These are phyloP conservation scores for Cryptophagus acutangulus DNA, from an alignment of 2,888 invertebrate species.

Conservation along the genomic window DNA sequence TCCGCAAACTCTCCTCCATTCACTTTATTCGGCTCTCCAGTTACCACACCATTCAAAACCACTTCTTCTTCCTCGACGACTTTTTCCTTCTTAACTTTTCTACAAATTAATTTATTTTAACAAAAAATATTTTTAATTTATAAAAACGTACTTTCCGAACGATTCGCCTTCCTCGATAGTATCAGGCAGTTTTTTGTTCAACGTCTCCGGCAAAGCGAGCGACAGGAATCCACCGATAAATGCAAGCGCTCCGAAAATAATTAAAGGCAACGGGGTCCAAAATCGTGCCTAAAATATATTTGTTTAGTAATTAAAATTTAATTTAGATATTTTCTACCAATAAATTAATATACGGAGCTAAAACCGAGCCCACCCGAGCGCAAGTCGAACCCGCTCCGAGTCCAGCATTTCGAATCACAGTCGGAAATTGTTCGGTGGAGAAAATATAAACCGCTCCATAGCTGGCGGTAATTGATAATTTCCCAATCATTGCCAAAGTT, in stretches of 20 bases:
- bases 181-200: conserved; percentile 61
- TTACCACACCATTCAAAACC: too few relatives aligned
- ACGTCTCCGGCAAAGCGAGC: conserved; percentile 61
- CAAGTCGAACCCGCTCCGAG: conserved; percentile 60
- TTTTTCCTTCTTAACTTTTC: too few relatives aligned
- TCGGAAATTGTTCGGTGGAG: conserved; percentile 71
- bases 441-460: conserved; percentile 71
- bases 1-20: too few relatives aligned
- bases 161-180: conserved; percentile 60
- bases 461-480: conserved; percentile 67
- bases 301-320: conserved; percentile 2
- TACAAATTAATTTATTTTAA: too few relatives aligned
- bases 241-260: conserved; percentile 56
- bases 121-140: too few relatives aligned
- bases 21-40: too few relatives aligned
- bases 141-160: conserved; percentile 57
- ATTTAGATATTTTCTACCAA: conserved; percentile 44
- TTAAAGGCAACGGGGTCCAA: conserved; percentile 56
- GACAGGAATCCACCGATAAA: conserved; percentile 55
- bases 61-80: too few relatives aligned
- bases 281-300: conserved; percentile 49
- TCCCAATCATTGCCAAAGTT: conserved; percentile 64
- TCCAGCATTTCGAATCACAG: conserved; percentile 63
- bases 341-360: conserved; percentile 57
- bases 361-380: conserved; percentile 58